Base-by-base conservation (phyloP, 2,888 invertebrate genomes). In the Urechis unicinctus region DNA sequence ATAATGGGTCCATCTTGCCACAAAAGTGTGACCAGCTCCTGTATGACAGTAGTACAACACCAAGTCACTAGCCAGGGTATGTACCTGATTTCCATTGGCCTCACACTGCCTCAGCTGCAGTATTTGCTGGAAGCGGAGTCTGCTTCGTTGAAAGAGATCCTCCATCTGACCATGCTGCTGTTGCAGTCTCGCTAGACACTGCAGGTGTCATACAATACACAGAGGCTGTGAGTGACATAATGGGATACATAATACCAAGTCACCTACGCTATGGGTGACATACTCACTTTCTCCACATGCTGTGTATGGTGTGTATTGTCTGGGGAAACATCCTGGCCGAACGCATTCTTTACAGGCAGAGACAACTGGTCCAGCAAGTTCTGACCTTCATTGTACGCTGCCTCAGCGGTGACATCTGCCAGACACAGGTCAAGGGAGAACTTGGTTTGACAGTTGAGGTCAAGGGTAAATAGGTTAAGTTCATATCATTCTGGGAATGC, bases 331-430 rank as follows among this genome's bases (percentile, higher is more conserved):
- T 83, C 82, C 65, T 86, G 82, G 50, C 88, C 88, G 59, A 86
- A 79, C 1, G 88, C 86, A 75, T 88, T 87, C 78, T 88, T 88
- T 60, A 88, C 84, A 9, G 88, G 87, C 82, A 88, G 85, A 43
- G 87, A 85, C 65, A 89, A 81, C 78, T 88, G 84, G 71, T 88
- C 88, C 57, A 87, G 84, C 52, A 89, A 80, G 73, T 86, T 87
- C 74, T 88, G 87, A 9, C 88, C 88, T 78, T 87, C 87, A 68
- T 84, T 83, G 53, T 85, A 81, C 61, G 87, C 80, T 70, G 87
- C 85, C 59, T 83, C 81, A 74, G 86, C 86, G 62, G 87, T 79
- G 54, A 79, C 78, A 70, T 85, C 88, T 88, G 68, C n/a, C 67
- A 72, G 21, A 42, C 25, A 25, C n/a, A 13, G 5, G 26, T 5